Percentiles rank a stretch among this genome's conserved stretches.
These are phyloP conservation scores for Brachionus plicatilis DNA, from an alignment of 1,140 invertebrate genomes.

Conservation along the genomic window DNA sequence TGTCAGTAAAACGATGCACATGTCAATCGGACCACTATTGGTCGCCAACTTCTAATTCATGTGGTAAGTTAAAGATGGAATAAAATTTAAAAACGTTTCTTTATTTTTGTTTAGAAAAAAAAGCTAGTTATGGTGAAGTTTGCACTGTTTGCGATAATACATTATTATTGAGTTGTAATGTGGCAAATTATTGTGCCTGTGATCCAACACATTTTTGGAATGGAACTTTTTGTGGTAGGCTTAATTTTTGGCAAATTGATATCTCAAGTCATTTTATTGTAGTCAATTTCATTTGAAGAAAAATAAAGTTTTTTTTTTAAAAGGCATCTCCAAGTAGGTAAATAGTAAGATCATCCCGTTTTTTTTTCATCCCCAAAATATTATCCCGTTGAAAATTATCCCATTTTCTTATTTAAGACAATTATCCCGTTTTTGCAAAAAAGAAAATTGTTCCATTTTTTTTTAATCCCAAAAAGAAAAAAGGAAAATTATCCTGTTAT, in stretches of 20 bases:
- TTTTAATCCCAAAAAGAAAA: too few relatives aligned
- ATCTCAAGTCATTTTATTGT: neutral
- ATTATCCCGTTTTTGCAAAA: too few relatives aligned
- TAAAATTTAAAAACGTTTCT: neutral
- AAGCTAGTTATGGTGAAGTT: neutral
- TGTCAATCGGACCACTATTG: neutral
- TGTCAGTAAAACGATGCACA: neutral
- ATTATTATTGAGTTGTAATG: neutral
- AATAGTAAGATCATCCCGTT: too few relatives aligned
- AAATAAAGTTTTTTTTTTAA: too few relatives aligned
- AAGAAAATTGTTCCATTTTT: too few relatives aligned
- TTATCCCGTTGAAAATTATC: too few relatives aligned
- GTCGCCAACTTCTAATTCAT: neutral
- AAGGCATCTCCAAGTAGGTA: too few relatives aligned
- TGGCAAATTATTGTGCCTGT: slow-evolving; percentile 11
- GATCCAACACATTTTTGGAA: neutral
- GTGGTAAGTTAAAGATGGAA: neutral
- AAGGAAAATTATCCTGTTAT: too few relatives aligned
- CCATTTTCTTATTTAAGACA: too few relatives aligned
- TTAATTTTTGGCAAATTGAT: neutral
- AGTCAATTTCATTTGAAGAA: too few relatives aligned
- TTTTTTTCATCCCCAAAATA: too few relatives aligned
- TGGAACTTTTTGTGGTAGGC: slow-evolving; percentile 29
- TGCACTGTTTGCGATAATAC: slow-evolving; percentile 27
- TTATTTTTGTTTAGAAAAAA: neutral